These are phyloP conservation scores for Diceros bicornis DNA, from an alignment of 2,797 vertebrate species.

Conservation along the genomic window DNA sequence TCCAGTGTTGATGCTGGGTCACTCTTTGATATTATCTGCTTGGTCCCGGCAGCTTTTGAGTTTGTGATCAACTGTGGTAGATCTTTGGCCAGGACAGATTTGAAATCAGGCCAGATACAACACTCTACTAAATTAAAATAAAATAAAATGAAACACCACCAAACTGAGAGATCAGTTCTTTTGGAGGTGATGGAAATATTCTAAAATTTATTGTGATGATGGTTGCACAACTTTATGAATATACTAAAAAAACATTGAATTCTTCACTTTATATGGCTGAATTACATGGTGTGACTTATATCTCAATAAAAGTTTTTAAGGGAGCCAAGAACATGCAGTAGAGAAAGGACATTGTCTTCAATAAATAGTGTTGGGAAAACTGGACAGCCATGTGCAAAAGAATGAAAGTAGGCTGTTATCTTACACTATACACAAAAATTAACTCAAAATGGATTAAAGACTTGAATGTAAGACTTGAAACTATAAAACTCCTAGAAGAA, in stretches of 20 bases:
- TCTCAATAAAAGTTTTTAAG: not conserved
- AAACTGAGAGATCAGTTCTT: not conserved
- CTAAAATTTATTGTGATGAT: slow-evolving; percentile 14
- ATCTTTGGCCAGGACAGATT: slow-evolving; percentile 17
- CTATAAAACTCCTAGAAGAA: too few species aligned
- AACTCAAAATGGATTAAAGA: too few species aligned
- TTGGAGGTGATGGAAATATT: not conserved
- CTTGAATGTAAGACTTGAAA: too few species aligned
- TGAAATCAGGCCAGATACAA: not conserved
- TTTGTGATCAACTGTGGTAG: not conserved
- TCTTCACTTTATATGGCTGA: not conserved
- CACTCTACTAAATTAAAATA: slow-evolving; percentile 51
- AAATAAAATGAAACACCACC: not conserved
- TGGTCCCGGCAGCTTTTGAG: not conserved
- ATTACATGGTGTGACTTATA: not conserved
- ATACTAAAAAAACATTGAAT: not conserved
- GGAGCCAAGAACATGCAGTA: too few species aligned
- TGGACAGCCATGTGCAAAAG: too few species aligned
- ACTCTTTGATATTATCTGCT: slow-evolving; percentile 31
- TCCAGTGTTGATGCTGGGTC: not conserved
- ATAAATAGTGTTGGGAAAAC: too few species aligned
- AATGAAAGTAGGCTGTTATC: too few species aligned
- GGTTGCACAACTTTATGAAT: not conserved
- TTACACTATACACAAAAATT: too few species aligned
- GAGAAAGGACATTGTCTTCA: too few species aligned